Base-by-base conservation (phyloP, 2,113 vertebrate genomes). In the Syngnathoides biaculeatus region DNA sequence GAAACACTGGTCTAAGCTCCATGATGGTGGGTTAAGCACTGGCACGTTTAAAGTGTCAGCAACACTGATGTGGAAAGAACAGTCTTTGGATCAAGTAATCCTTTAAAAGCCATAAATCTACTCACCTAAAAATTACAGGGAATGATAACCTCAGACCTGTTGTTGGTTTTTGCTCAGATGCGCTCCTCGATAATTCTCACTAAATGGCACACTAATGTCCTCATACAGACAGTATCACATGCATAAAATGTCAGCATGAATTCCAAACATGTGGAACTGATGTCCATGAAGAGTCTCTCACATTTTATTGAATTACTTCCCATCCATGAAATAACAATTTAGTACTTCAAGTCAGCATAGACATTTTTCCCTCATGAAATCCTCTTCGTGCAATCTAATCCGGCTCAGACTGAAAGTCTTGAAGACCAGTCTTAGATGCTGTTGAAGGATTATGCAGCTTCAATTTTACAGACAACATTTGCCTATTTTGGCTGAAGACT, bases 61-160 rank as follows among this genome's bases (percentile, higher is more conserved):
- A 50, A 74, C 55, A 80, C 60, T 1, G 38, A 73, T 27, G 74
- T 74, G 79, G 5, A 73, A 80, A 79, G 50, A 78, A 69, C 63
- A 74, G 77, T 78, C 76, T 88, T 79, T 77, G 73, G 78, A 27
- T 81, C 45, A 14, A 24, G 52, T 65, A 52, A 64, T 38, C 64
- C 20, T 85, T 81, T 82, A 84, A 80, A 75, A 55, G 75, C 50
- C 22, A 48, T 75, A 75, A 83, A 87, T 88, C 88, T 89, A 86
- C 72, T 83, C 83, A 75, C 78, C 71, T 79, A 69, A 71, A 80
- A 86, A 75, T 71, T 78, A 78, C 72, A 85, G 73, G 30, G 17
- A 71, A 73, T 71, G 58, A 69, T 87, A 87, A 90, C 87, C 83
- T 86, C 84, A 84, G 86, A 88, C 84, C 86, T 88, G 87, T 83